phyloP scores from a whole-genome alignment of 2,797 vertebrate genomes.

The Scarus forsteni region DNA sequence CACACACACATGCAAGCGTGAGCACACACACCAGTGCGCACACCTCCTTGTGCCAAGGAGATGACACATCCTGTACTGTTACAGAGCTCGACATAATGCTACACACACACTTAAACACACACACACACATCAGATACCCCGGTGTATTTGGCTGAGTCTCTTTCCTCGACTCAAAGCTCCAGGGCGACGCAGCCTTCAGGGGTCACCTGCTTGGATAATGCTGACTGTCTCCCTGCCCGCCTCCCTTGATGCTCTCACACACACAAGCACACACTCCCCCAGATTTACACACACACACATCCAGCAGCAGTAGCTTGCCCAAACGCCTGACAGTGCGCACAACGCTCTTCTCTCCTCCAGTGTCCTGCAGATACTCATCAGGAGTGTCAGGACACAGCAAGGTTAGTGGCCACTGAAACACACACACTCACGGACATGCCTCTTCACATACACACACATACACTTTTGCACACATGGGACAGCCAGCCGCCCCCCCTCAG shows the following conservation, averaged over 20 bases:
- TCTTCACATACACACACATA: conserved; percentile 69
- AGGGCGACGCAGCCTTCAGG: conserved; percentile 96
- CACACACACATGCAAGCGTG: conserved; percentile 62
- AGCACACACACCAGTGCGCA: conserved; percentile 67
- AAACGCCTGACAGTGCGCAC: conserved; percentile 97
- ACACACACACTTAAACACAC: conserved; percentile 46
- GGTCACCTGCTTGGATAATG: conserved; percentile 99
- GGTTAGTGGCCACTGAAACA: conserved; percentile 98
- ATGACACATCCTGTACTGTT: conserved; percentile 82
- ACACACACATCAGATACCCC: conserved; percentile 47
- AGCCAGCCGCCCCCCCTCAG: conserved; percentile 84
- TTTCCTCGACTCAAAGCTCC: conserved; percentile 76
- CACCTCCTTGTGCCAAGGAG: conserved; percentile 82
- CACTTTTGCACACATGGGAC: conserved; percentile 66
- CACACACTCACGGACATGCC: conserved; percentile 55
- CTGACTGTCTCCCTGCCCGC: conserved; percentile 91
- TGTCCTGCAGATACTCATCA: conserved; percentile 99
- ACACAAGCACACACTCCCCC: conserved; percentile 64
- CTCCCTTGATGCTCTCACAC: conserved; percentile 84
- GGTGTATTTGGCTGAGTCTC: conserved; percentile 83
- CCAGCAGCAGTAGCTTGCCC: conserved; percentile 80
- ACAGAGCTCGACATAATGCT: conserved; percentile 71
- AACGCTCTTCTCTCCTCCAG: conserved; percentile 94
- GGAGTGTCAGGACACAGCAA: conserved; percentile 99
- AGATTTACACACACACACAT: conserved; percentile 21